Percentiles rank a stretch among this genome's conserved stretches.
Conservation (phyloP, 2,113 vertebrate genomes). For the Protobothrops flavoviridis region DNA sequence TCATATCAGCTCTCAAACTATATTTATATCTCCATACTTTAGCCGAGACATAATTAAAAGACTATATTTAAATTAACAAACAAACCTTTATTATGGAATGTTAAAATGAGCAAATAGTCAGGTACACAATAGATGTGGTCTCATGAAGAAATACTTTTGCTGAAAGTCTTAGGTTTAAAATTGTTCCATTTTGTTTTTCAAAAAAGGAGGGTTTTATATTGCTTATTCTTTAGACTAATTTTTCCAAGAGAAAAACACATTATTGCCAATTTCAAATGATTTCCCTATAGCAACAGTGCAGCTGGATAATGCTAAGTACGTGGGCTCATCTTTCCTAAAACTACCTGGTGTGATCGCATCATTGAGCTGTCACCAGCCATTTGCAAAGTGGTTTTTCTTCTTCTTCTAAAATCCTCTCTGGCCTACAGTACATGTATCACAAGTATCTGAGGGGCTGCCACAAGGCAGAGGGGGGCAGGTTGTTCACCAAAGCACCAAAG, state of each 20-base stretch:
- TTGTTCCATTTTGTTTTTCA: not conserved
- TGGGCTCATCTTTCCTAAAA: conserved; percentile 75
- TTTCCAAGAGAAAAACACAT: conserved; percentile 5
- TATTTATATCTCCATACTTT: not conserved
- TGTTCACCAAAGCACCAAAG: no score
- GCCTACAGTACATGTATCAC: conserved; percentile 28
- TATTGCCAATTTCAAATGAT: conserved; percentile 29
- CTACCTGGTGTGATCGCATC: conserved; percentile 63
- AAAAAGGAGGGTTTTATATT: not conserved
- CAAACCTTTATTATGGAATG: not conserved
- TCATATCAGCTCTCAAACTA: not conserved
- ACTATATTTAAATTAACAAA: not conserved
- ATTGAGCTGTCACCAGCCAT: conserved; percentile 56
- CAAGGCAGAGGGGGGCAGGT: no score
- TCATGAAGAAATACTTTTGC: not conserved
- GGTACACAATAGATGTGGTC: not conserved
- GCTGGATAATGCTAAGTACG: conserved; percentile 49
- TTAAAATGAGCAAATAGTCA: not conserved
- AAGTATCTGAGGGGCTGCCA: not conserved
- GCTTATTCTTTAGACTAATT: conserved; percentile 44
- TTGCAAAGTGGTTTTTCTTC: conserved; percentile 37
- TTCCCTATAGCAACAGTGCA: conserved; percentile 51
- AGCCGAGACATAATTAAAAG: not conserved
- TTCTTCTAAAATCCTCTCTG: conserved; percentile 35
- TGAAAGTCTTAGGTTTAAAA: not conserved